Conservation (phyloP, 2,888 invertebrate genomes). For the Pollenia labialis region DNA sequence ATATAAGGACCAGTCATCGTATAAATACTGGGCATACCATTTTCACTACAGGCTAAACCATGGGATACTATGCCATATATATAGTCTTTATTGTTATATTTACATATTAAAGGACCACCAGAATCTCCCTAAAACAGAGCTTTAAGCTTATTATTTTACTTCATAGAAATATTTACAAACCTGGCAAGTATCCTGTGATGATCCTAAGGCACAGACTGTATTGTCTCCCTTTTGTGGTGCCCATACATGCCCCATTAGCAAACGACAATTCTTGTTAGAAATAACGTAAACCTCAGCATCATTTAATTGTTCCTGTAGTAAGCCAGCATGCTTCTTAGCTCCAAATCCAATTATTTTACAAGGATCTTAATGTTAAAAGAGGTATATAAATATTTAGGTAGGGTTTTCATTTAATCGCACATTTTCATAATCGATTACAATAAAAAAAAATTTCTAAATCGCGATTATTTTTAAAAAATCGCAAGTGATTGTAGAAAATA, state of each 20-base stretch:
- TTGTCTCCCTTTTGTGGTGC: slow-evolving; percentile 82
- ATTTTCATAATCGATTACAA: too few relatives aligned
- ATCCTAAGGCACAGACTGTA: slow-evolving; percentile 82
- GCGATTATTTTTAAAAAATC: too few relatives aligned
- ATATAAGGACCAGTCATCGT: slow-evolving; percentile 81
- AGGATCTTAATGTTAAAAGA: slow-evolving; percentile 74
- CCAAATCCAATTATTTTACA: slow-evolving; percentile 83
- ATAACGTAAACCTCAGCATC: slow-evolving; percentile 80
- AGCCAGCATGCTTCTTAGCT: slow-evolving; percentile 80
- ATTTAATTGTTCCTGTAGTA: slow-evolving; percentile 78
- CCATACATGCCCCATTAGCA: slow-evolving; percentile 81
- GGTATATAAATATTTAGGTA: neutral
- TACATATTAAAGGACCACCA: slow-evolving; percentile 82
- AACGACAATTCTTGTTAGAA: slow-evolving; percentile 77
- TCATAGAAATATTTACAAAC: slow-evolving; percentile 61
- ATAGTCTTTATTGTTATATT: slow-evolving; percentile 76
- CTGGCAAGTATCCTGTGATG: slow-evolving; percentile 82
- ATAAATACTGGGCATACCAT: slow-evolving; percentile 82
- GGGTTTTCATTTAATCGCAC: too few relatives aligned
- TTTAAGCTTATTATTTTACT: neutral
- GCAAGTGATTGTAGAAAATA: too few relatives aligned
- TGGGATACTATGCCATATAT: slow-evolving; percentile 83
- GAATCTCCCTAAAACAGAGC: slow-evolving; percentile 80
- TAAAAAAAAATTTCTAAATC: too few relatives aligned
- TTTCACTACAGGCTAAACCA: slow-evolving; percentile 81